Conservation (phyloP, 1,140 invertebrate genomes). For the Copidosoma floridanum region DNA sequence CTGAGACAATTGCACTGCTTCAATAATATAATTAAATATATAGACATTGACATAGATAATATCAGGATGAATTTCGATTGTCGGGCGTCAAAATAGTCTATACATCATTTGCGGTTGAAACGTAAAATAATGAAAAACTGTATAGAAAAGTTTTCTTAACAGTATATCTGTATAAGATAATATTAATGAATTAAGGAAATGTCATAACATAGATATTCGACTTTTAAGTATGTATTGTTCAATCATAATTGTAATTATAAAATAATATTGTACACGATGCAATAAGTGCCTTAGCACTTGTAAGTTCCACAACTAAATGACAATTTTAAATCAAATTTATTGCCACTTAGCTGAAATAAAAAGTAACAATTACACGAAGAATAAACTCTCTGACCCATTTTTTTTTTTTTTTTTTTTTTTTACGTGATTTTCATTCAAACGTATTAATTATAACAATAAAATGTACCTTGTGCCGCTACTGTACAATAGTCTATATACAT, state of each 20-base stretch:
- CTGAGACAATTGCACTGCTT: slow-evolving; percentile 19
- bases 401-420: slow-evolving; percentile 1
- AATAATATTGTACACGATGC: slow-evolving; percentile 18
- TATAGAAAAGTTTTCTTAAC: slow-evolving; percentile 20
- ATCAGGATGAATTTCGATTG: not conserved
- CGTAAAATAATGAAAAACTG: slow-evolving; percentile 2
- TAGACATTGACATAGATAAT: slow-evolving; percentile 12
- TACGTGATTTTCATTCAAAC: not conserved
- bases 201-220: slow-evolving; percentile 15
- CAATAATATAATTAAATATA: slow-evolving; percentile 5
- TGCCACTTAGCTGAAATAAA: not conserved
- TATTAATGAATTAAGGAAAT: too few relatives aligned
- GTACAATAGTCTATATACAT: slow-evolving; percentile 16
- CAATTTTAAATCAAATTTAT: slow-evolving; percentile 16
- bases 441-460: not conserved
- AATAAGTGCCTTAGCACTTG: slow-evolving; percentile 30
- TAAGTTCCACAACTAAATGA: slow-evolving; percentile 17
- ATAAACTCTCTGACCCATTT: too few relatives aligned
- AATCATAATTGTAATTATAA: slow-evolving; percentile 21
- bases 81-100: not conserved
- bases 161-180: too few relatives aligned
- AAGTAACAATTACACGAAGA: slow-evolving; percentile 1
- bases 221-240: slow-evolving; percentile 14
- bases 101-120: not conserved
- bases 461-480: not conserved